phyloP scores from a whole-genome alignment of 1,140 invertebrate species.

The Harlomillsia oculata region DNA sequence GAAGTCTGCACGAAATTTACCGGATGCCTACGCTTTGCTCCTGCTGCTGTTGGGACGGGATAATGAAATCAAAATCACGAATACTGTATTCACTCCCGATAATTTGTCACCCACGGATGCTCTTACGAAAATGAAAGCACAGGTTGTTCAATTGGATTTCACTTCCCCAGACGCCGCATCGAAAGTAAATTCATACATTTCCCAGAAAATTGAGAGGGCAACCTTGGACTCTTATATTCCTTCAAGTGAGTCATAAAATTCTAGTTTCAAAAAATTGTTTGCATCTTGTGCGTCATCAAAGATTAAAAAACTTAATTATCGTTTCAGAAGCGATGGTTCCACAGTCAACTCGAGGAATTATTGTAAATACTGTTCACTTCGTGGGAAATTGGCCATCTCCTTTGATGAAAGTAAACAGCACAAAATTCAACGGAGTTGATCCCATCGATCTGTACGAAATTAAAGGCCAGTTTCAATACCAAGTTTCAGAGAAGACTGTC shows the following conservation, averaged over 20 bases:
- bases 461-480: constrained; percentile 3
- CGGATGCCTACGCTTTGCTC: background rate
- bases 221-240: background rate
- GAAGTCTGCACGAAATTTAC: background rate
- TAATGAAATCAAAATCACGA: background rate
- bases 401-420: background rate
- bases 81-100: background rate
- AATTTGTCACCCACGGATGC: background rate
- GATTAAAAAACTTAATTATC: too few relatives aligned
- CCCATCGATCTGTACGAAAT: constrained; percentile 3
- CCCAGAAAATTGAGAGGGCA: background rate
- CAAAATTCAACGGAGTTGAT: constrained; percentile 2
- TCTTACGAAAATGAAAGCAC: background rate
- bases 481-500: constrained; percentile 1
- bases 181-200: constrained; percentile 2
- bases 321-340: constrained; percentile 5
- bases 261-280: background rate
- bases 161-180: background rate
- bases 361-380: constrained; percentile 6
- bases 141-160: background rate
- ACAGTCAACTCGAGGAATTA: constrained; percentile 1
- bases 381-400: background rate
- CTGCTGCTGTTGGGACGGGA: background rate
- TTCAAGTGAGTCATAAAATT: constrained; percentile 2
- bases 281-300: too few relatives aligned